Evolutionary conservation across 2,113 vertebrate species (phyloP).

Genomic region (Bambusicola thoracicus): DNA sequence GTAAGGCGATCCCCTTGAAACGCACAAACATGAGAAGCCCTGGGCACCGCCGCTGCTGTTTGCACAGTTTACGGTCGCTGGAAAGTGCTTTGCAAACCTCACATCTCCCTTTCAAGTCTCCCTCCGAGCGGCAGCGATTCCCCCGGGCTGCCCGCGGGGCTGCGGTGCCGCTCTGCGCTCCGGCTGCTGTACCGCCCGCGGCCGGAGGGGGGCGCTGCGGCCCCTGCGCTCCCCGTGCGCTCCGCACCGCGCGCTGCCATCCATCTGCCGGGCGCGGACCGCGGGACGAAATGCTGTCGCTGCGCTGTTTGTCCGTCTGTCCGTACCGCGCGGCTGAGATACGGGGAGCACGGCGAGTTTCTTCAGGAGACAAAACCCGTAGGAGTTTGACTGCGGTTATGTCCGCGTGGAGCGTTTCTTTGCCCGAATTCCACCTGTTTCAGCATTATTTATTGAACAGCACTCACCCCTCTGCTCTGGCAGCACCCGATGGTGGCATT

Average conservation of each 20-base stretch:
- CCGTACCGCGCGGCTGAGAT: not conserved
- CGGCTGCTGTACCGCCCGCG: not conserved
- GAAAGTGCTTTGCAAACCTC: not conserved
- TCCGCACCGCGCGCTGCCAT: not conserved
- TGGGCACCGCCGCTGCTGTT: constrained; percentile 4
- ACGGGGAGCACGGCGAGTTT: not conserved
- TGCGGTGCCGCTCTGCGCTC: too few species aligned
- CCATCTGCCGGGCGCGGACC: not conserved
- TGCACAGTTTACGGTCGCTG: not conserved
- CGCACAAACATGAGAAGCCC: constrained; percentile 30
- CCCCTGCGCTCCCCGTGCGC: not conserved
- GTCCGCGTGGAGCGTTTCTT: fast-evolving
- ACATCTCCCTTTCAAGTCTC: not conserved
- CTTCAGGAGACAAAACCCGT: not conserved
- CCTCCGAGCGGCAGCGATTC: not conserved
- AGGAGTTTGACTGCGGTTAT: fast-evolving
- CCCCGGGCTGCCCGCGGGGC: not conserved
- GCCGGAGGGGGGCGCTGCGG: not conserved
- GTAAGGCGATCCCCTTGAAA: constrained; percentile 51
- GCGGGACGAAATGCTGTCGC: constrained; percentile 23
- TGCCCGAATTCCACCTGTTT: not conserved
- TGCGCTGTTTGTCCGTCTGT: not conserved
- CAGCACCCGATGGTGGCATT: fast-evolving
- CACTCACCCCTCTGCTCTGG: fast-evolving
- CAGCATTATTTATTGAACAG: fast-evolving